phyloP scores from a whole-genome alignment of 2,113 vertebrate genomes.

The Phrynosoma platyrhinos region DNA sequence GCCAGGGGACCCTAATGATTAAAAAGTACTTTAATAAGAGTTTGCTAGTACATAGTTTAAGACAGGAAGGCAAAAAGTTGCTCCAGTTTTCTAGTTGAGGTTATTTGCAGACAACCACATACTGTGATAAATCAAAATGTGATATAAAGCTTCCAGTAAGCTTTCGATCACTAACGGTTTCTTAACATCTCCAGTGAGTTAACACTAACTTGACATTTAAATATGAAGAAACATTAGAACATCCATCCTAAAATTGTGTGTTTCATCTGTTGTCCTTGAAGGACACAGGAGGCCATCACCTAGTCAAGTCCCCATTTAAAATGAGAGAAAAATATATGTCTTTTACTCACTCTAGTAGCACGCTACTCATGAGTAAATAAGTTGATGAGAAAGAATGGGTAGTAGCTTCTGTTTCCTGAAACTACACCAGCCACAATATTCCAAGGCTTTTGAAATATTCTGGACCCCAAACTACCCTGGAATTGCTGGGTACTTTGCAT shows the following conservation, averaged over 20 bases:
- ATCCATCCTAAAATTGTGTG: not conserved
- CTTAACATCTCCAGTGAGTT: not conserved
- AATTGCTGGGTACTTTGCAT: too few species aligned
- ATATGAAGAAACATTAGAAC: not conserved
- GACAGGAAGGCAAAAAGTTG: not conserved
- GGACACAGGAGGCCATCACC: too few species aligned
- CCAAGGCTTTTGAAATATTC: too few species aligned
- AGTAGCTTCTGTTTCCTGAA: not conserved
- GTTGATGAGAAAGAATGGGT: not conserved
- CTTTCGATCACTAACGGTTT: not conserved
- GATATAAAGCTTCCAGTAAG: not conserved
- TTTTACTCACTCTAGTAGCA: not conserved
- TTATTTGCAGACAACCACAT: conserved; percentile 3
- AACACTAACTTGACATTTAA: not conserved
- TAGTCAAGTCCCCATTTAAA: not conserved
- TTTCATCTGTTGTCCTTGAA: not conserved
- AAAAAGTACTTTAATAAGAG: not conserved
- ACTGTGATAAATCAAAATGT: not conserved
- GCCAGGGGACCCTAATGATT: not conserved
- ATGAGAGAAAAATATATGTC: not conserved
- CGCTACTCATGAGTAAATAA: not conserved
- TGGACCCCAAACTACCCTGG: too few species aligned
- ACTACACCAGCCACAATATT: too few species aligned
- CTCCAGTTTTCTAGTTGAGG: not conserved
- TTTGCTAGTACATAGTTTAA: not conserved